Base-by-base conservation (phyloP, 2,888 invertebrate genomes). In the Chrysolina americana region DNA sequence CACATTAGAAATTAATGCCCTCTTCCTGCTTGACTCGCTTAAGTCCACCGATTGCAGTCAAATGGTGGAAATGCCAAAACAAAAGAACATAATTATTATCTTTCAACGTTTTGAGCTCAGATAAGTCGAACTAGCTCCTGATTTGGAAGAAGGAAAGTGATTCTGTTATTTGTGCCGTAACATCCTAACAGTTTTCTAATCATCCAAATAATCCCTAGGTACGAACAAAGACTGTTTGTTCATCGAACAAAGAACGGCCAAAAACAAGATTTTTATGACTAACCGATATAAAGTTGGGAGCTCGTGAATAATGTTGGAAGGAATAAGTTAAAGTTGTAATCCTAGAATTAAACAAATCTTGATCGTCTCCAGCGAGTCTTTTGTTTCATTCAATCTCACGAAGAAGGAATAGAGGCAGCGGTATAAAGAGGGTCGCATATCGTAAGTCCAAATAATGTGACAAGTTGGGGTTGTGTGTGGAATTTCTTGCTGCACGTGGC, bases 341-440 rank as follows among this genome's bases (percentile, higher is more conserved):
- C 59, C 28, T 59, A 23, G 59, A 59, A 59, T 59, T 15, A 36
- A 59, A 59, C 59, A 59, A 74, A 70, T 74, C 70, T 74, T 74
- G 74, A 74, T 70, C 74, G 63, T 74, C 70, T 70, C 65, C 70
- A 50, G 66, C 62, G 41, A 48, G 70, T 74, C 74, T 70, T 74
- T 74, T 74, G 74, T 74, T 74, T 70, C 74, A 68, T 74, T 53
- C 65, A 44, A 62, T 69, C 63, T 63, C 74, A 48, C 74, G 62
- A 66, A 74, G 70, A 66, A 74, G 66, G 70, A 66, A 70, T 70
- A 53, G n/a, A 59, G 70, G 65, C 23, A 62, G 44, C 70, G 69
- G 59, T 63, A 48, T 19, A 62, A 74, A 70, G 70, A 66, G 74
- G 74, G 70, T 70, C 65, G 74, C 62, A 74, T 66, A 59, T 70